phyloP scores from a whole-genome alignment of 2,113 vertebrate genomes.

The Tympanuchus pallidicinctus region DNA sequence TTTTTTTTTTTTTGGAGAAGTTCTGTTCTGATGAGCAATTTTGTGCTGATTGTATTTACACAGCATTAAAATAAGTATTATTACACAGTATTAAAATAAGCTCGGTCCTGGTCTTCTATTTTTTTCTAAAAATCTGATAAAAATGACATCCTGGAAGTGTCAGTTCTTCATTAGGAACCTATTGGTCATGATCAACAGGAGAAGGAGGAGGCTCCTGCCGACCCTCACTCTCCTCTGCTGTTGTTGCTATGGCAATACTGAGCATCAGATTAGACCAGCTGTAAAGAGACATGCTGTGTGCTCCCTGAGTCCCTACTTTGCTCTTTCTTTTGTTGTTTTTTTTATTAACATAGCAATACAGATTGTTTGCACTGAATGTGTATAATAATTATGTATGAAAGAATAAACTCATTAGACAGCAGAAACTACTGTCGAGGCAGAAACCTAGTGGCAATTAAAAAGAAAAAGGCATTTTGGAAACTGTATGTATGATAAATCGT shows the following conservation, averaged over 20 bases:
- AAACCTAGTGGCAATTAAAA: background rate
- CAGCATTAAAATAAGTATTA: background rate
- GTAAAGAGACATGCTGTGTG: conserved; percentile 32
- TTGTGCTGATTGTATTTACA: background rate
- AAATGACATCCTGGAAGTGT: background rate
- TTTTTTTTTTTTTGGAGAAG: background rate
- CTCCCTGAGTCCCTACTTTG: background rate
- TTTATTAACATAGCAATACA: background rate
- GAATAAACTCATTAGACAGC: conserved; percentile 9
- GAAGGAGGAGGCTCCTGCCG: background rate
- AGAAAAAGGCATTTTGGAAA: background rate
- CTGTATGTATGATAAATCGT: background rate
- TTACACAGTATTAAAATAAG: background rate
- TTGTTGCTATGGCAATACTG: conserved; percentile 59
- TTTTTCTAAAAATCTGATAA: background rate
- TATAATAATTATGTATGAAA: background rate
- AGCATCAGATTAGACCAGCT: conserved; percentile 55
- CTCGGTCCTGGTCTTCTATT: background rate
- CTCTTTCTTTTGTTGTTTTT: conserved; percentile 37
- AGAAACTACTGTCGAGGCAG: background rate
- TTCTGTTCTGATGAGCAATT: background rate
- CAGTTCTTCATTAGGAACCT: background rate
- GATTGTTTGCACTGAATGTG: background rate
- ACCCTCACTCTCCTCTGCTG: background rate
- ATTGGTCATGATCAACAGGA: conserved; percentile 26